Conservation (phyloP, 2,797 vertebrate genomes). For the Sebastes reedi region DNA sequence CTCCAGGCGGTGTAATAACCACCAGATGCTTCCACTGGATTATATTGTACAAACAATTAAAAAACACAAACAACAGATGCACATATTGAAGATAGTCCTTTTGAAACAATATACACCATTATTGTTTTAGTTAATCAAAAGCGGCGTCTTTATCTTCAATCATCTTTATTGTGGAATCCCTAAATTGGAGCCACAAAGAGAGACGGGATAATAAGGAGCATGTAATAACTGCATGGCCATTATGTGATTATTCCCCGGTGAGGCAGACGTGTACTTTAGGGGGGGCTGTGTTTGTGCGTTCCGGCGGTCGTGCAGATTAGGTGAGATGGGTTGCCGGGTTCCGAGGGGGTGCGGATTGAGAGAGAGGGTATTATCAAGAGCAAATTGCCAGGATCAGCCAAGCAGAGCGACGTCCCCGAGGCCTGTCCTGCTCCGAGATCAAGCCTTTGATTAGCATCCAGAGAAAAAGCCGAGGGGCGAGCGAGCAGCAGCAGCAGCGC, state of each 20-base stretch:
- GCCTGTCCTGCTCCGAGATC: constrained; percentile 75
- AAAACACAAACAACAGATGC: constrained; percentile 41
- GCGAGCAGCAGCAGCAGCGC: constrained; percentile 30
- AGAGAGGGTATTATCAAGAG: constrained; percentile 70
- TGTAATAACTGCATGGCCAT: constrained; percentile 61
- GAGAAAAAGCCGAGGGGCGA: constrained; percentile 58
- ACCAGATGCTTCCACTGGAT: constrained; percentile 70
- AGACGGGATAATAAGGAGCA: constrained; percentile 48
- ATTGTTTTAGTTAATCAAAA: constrained; percentile 54
- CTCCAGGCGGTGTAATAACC: constrained; percentile 56
- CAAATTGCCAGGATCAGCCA: constrained; percentile 82
- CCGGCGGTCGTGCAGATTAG: constrained; percentile 52
- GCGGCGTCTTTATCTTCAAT: constrained; percentile 32
- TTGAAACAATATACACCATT: constrained; percentile 34
- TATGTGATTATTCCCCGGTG: constrained; percentile 66
- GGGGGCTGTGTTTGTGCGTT: constrained; percentile 42
- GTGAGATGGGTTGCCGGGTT: constrained; percentile 54
- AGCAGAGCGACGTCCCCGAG: constrained; percentile 72
- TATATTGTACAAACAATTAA: constrained; percentile 59
- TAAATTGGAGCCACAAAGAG: constrained; percentile 44
- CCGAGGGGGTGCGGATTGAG: constrained; percentile 25
- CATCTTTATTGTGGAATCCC: constrained; percentile 51
- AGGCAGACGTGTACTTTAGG: constrained; percentile 41
- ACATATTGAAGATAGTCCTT: constrained; percentile 12
- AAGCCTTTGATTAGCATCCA: constrained; percentile 78